These are phyloP conservation scores for Gallinago paraguaiae DNA, from an alignment of 2,113 vertebrate species.

Conservation along the genomic window DNA sequence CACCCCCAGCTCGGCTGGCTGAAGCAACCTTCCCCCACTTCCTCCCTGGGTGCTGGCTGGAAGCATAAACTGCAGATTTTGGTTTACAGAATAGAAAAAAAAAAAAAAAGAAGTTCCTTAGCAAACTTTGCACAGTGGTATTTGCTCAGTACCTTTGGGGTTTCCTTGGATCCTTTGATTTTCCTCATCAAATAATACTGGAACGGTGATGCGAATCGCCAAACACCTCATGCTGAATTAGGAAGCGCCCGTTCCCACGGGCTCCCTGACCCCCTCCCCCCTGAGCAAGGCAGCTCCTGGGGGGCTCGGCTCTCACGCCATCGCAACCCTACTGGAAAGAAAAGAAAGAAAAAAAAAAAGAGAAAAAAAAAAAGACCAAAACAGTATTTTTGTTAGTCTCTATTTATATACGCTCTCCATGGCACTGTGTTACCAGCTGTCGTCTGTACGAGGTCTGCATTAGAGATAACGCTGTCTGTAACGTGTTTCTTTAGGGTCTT, in stretches of 20 bases:
- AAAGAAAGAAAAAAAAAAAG: conserved; percentile 3
- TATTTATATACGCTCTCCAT: conserved; percentile 52
- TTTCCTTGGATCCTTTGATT: neutral
- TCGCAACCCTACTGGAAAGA: conserved; percentile 49
- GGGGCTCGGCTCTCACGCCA: neutral
- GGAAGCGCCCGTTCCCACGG: fast-evolving
- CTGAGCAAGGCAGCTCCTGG: neutral
- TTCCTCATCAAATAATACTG: neutral
- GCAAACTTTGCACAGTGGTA: conserved; percentile 70
- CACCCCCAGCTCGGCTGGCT: neutral
- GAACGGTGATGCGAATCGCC: neutral
- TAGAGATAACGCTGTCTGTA: conserved; percentile 2
- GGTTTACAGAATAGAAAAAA: conserved; percentile 51
- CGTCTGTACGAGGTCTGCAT: conserved; percentile 44
- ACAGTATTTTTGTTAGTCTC: conserved; percentile 74
- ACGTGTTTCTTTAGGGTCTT: neutral
- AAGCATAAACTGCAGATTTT: conserved; percentile 43
- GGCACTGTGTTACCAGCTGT: conserved; percentile 49
- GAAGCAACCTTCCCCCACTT: fast-evolving
- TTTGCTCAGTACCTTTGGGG: conserved; percentile 13
- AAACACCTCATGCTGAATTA: neutral
- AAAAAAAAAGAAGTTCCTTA: conserved; percentile 47
- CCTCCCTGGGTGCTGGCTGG: neutral
- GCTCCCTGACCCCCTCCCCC: neutral
- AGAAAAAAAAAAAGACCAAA: conserved; percentile 73